Conservation (phyloP, 2,888 invertebrate genomes). For the Fragum fragum region DNA sequence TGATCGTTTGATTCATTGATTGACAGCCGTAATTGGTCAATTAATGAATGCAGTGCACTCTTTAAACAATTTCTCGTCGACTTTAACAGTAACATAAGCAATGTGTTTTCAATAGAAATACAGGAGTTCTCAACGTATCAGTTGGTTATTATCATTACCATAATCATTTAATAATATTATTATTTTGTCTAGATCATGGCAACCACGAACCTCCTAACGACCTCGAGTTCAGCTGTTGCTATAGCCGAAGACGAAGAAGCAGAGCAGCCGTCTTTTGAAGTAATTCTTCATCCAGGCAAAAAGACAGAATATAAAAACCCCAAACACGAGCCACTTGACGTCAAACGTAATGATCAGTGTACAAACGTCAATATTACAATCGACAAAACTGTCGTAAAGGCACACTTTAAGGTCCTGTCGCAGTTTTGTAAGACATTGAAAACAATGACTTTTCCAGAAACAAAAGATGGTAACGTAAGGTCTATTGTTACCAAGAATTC, state of each 20-base stretch:
- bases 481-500: constrained; percentile 84
- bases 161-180: too few relatives aligned
- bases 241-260: neutral
- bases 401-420: constrained; percentile 83
- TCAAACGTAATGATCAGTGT: constrained; percentile 85
- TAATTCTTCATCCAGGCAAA: constrained; percentile 77
- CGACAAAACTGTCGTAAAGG: constrained; percentile 83
- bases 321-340: constrained; percentile 80
- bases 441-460: constrained; percentile 86
- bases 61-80: too few relatives aligned
- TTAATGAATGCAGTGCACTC: too few relatives aligned
- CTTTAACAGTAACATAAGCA: too few relatives aligned
- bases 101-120: too few relatives aligned
- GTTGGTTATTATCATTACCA: too few relatives aligned
- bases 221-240: too few relatives aligned
- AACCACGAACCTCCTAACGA: too few relatives aligned
- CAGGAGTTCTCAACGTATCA: too few relatives aligned
- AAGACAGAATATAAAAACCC: constrained; percentile 85
- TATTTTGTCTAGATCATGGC: too few relatives aligned
- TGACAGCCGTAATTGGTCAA: too few relatives aligned
- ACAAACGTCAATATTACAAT: constrained; percentile 85
- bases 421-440: constrained; percentile 86
- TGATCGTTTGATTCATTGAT: too few relatives aligned
- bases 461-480: constrained; percentile 84
- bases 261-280: constrained; percentile 66